These are phyloP conservation scores for Helicoverpa assulta DNA, from an alignment of 2,888 invertebrate genomes.

Conservation along the genomic window DNA sequence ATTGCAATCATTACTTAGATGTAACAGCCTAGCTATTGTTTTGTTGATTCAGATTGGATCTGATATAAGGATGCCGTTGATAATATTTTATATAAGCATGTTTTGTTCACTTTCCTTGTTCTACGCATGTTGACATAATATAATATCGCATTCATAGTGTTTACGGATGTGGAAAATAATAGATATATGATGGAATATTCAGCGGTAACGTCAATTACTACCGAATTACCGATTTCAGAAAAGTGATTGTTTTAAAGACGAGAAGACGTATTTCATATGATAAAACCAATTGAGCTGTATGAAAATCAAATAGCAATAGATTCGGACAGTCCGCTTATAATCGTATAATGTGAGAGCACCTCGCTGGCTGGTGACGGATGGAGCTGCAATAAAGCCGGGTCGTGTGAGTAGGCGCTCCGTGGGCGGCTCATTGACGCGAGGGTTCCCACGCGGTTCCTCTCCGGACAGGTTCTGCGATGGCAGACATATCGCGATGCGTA, in stretches of 20 bases:
- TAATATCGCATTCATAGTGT: background rate
- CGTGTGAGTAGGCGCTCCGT: conserved; percentile 23
- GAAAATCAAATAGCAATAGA: background rate
- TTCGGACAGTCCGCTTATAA: background rate
- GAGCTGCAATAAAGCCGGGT: conserved; percentile 6
- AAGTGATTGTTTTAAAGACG: background rate
- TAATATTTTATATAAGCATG: background rate
- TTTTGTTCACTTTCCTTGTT: background rate
- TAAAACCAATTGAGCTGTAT: background rate
- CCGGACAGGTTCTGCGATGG: conserved; percentile 50
- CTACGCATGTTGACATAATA: conserved; percentile 1
- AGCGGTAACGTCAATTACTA: background rate
- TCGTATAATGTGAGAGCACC: background rate
- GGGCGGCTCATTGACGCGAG: conserved; percentile 64
- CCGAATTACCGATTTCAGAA: too few relatives aligned
- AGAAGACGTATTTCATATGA: background rate
- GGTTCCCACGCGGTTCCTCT: conserved; percentile 58
- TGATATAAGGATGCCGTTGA: background rate
- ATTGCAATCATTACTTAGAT: background rate
- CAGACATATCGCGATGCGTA: conserved; percentile 31
- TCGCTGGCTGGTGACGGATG: background rate
- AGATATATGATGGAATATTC: background rate
- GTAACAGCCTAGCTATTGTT: background rate
- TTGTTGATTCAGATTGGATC: background rate
- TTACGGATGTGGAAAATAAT: background rate